Conservation (phyloP, 92 coral and sea anemone species). For the Anthopleura xanthogrammica region DNA sequence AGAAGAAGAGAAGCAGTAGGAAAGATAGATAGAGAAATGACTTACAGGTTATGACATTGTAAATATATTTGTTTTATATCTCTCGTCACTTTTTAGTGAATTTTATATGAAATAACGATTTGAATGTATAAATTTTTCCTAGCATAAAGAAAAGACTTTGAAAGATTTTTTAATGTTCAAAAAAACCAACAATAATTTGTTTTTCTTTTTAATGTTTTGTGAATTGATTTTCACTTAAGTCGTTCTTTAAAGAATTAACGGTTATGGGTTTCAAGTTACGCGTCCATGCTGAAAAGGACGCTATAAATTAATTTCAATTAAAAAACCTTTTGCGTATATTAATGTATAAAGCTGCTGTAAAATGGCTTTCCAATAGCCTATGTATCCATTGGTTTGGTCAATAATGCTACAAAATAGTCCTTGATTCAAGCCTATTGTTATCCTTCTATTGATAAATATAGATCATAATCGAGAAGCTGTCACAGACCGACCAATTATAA, state of each 20-base stretch:
- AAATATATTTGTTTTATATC: background rate
- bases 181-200: too few species aligned
- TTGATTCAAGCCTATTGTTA: conserved; percentile 16
- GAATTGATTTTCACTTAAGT: background rate
- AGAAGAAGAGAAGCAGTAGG: background rate
- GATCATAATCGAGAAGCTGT: conserved; percentile 28
- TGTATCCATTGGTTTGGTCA: background rate
- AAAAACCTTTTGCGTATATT: background rate
- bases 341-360: background rate
- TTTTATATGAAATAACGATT: too few species aligned
- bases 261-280: background rate
- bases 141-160: too few species aligned
- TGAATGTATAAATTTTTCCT: too few species aligned
- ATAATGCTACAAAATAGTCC: conserved; percentile 13
- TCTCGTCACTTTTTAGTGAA: background rate
- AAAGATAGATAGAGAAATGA: background rate
- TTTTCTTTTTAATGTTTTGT: background rate
- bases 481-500: conserved; percentile 30
- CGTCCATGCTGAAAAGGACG: background rate
- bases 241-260: background rate
- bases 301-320: background rate
- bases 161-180: too few species aligned
- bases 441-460: conserved; percentile 39
- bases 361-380: background rate
- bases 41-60: background rate